Evolutionary conservation across 2,888 invertebrate species (phyloP).

Genomic region (Stratiomys singularior): DNA sequence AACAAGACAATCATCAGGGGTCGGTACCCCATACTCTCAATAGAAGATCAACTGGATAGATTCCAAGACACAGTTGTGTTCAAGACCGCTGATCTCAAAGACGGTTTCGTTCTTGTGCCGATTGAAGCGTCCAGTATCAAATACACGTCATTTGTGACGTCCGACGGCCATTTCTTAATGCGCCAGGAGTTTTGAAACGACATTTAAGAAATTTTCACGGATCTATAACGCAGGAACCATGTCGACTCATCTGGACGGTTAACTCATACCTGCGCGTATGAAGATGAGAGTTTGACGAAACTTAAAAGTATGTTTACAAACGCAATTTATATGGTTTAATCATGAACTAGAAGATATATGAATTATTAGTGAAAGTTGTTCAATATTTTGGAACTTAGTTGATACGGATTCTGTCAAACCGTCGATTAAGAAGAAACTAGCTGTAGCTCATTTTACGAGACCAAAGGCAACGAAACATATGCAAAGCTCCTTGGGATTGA

Average conservation of each 20-base stretch:
- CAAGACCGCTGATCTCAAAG: slow-evolving; percentile 55
- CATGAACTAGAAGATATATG: slow-evolving; percentile 46
- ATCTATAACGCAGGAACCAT: slow-evolving; percentile 43
- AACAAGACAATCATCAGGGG: background rate
- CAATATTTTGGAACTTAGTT: slow-evolving; percentile 46
- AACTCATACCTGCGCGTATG: slow-evolving; percentile 50
- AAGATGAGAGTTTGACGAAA: no score
- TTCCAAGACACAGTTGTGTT: slow-evolving; percentile 55
- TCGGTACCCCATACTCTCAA: background rate
- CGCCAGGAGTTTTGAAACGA: slow-evolving; percentile 54
- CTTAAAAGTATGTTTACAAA: no score
- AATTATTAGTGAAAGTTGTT: slow-evolving; percentile 24
- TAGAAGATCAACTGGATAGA: slow-evolving; percentile 46
- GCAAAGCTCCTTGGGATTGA: slow-evolving; percentile 51
- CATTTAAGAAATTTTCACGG: slow-evolving; percentile 51
- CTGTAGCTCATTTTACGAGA: slow-evolving; percentile 50
- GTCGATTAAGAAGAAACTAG: slow-evolving; percentile 46
- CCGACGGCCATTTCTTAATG: slow-evolving; percentile 55
- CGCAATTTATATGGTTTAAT: slow-evolving; percentile 24
- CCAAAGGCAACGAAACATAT: slow-evolving; percentile 44
- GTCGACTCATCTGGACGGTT: slow-evolving; percentile 55
- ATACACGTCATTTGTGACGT: slow-evolving; percentile 56
- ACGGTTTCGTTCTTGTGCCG: slow-evolving; percentile 55
- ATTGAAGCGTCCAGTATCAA: slow-evolving; percentile 57
- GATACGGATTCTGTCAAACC: slow-evolving; percentile 39